A percentile compares a stretch with the other conserved stretches of the same genome.
These are phyloP conservation scores for Dendrocincla fuliginosa DNA, from an alignment of 2,797 vertebrate species.

Conservation along the genomic window DNA sequence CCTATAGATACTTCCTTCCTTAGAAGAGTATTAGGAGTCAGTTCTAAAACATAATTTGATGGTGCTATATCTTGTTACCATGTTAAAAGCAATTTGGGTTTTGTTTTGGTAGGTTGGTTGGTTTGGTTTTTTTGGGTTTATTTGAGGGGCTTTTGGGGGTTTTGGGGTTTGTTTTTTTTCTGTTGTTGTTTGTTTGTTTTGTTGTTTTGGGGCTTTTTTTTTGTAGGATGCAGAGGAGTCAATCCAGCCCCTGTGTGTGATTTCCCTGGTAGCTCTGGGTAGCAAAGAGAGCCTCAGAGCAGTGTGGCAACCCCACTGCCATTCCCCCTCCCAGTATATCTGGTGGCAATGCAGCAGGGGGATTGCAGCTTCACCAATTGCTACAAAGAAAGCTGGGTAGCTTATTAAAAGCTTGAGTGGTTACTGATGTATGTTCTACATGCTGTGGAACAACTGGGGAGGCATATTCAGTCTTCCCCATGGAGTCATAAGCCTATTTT, in stretches of 20 bases:
- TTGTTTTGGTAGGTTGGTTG: no score
- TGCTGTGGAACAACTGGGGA: neutral
- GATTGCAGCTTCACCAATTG: rapidly evolving
- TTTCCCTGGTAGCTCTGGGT: neutral
- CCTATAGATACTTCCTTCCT: neutral
- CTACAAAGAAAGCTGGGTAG: neutral
- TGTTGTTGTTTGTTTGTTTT: no score
- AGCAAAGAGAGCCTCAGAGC: neutral
- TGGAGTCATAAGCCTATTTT: neutral
- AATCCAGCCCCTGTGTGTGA: neutral
- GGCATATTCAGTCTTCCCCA: neutral
- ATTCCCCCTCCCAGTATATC: rapidly evolving
- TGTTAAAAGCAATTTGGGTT: neutral
- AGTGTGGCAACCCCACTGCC: neutral
- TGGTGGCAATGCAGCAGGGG: neutral
- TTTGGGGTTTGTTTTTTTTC: neutral
- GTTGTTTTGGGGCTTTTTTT: neutral
- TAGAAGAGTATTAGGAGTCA: neutral
- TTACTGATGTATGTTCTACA: neutral
- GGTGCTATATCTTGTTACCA: neutral
- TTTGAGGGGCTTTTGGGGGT: no score
- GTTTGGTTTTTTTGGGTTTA: no score
- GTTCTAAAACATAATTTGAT: neutral
- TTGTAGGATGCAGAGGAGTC: neutral
- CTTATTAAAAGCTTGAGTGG: neutral